Percentiles rank a stretch among this genome's conserved stretches.
phyloP scores from a whole-genome alignment of 35 echinoderm and acorn worm species.

The Anneissia japonica region DNA sequence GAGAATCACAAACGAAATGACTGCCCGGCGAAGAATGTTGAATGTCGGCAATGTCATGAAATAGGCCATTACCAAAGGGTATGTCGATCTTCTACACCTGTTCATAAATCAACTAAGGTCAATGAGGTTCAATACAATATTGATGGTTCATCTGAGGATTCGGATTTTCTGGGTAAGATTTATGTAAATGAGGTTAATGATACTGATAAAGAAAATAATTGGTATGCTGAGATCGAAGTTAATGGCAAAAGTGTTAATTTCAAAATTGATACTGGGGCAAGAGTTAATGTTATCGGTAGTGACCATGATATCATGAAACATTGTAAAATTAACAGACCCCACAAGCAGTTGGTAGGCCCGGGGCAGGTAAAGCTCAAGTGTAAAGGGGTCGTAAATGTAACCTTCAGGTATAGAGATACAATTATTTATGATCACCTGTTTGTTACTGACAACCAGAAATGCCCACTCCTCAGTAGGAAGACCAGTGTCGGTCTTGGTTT shows the following conservation, averaged over 20 bases:
- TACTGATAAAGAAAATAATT: background rate
- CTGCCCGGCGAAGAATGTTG: background rate
- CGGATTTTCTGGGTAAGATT: constrained; percentile 19
- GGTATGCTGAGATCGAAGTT: constrained; percentile 6
- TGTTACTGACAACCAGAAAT: constrained; percentile 23
- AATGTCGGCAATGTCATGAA: constrained; percentile 7
- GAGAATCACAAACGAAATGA: background rate
- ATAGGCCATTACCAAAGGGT: background rate
- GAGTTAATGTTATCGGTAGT: constrained; percentile 9
- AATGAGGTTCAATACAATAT: background rate
- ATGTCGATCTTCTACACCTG: background rate
- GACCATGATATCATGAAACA: background rate
- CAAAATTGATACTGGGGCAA: constrained; percentile 23
- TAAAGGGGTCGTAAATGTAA: background rate
- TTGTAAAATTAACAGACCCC: background rate
- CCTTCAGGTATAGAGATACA: background rate
- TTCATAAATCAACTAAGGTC: background rate
- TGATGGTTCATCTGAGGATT: background rate
- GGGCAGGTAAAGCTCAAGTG: background rate
- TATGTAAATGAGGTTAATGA: constrained; percentile 8
- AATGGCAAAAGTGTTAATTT: background rate
- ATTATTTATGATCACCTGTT: constrained; percentile 7
- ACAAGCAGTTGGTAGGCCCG: background rate
- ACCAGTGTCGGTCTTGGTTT: constrained; percentile 28
- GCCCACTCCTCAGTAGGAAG: constrained; percentile 25